Evolutionary conservation across 2,797 vertebrate species (phyloP), one percentile per base, ranked within the genome.

Genomic region (Poecile montanus): DNA sequence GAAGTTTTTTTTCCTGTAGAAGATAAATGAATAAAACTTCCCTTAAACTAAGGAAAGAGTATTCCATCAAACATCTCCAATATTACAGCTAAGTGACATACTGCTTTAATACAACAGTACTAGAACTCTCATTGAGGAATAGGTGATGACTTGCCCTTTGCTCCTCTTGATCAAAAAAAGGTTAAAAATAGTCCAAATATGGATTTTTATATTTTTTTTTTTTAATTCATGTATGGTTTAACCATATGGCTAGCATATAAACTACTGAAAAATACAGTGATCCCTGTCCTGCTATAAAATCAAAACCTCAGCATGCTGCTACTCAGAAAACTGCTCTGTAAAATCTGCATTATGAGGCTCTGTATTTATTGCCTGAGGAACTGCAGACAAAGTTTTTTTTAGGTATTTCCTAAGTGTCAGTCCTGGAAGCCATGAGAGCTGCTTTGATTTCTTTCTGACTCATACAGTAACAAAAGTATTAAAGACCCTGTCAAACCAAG

Each of bases 401-500:
- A 79, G 27, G 16, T 63, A 92, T 76, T 93, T 95, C 75, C 26
- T 74, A 89, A 74, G 54, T 66, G 44, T 93, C 58, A 81, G 47
- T 70, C 26, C 71, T 93, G 66, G 66, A 89, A 96, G 66, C 11
- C 36, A 44, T 40, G 40, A 87, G 6, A 82, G 9, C 7, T 60
- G 22, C 88, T 95, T 88, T 89, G 56, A 90, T 91, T 95, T 92
- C 36, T 79, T 73, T 73, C 48, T 92, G 80, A 76, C 30, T 86
- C 80, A 25, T 17, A 62, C 30, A 62, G 83, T 89, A 91, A 71
- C 54, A 66, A 36, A 88, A 66, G 13, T 68, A 83, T 84, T 89
- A 80, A 89, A 70, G 54, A 68, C 21, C 34, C 34, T 72, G 62
- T 88, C 45, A 78, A 72, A 65, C 7, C 25, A 76, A 57, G 4